Base-by-base conservation (phyloP, 2,797 vertebrate species). In the Sebastiscus tertius region DNA sequence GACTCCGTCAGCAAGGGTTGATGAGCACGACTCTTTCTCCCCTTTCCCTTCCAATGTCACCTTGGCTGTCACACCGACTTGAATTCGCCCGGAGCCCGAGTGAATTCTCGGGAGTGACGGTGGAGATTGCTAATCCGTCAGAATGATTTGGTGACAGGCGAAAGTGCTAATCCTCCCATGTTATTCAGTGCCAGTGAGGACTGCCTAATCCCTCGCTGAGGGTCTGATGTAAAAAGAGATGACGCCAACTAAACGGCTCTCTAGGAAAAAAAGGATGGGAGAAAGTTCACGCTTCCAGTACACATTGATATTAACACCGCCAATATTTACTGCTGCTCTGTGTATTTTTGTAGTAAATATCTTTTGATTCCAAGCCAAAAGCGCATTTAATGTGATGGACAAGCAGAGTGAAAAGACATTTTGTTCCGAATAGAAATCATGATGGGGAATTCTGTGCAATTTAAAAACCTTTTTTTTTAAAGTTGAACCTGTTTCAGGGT, bases 161-260 rank as follows among this genome's bases (percentile, higher is more conserved):
- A 91, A 89, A 87, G 89, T 91, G 86, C 83, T 94, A 95, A 95
- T 95, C 94, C 93, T 77, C 73, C 77, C 11, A 26, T 78, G 84
- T 86, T 87, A 93, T 94, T 92, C 93, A 87, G 85, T 71, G 83
- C 64, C 86, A 79, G 90, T 34, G 86, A 86, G 82, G 82, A 80
- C 76, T 3, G 72, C 71, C 74, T 90, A 93, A 92, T 93, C 88
- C 89, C 72, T 75, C 52, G 60, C 83, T 26, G 85, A 84, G 72
- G 87, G 77, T 80, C 81, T 76, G 83, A 88, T 82, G 77, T 63
- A 84, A 79, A 79, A 81, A 80, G 69, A 82, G 85, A 89, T 72
- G 79, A 84, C 54, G 65, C 71, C 49, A 80, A 88, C 84, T 85
- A 88, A 86, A 88, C 62, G 70, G 62, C 82, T 90, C 62, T 91